phyloP scores from a whole-genome alignment of 2,113 vertebrate genomes.

The Xenotilapia flavipinnis region DNA sequence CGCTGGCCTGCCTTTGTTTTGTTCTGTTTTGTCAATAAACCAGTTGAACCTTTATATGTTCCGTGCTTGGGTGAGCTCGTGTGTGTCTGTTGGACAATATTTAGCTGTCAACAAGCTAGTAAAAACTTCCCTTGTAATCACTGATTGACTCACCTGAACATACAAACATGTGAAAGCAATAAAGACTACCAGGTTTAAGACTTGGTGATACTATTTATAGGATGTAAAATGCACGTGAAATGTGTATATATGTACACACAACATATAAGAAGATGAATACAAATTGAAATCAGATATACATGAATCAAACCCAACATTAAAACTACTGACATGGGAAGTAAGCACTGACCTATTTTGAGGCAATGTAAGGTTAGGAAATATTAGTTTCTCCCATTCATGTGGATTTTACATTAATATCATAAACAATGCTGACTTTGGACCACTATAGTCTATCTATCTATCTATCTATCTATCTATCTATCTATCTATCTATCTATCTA shows the following conservation, averaged over 20 bases:
- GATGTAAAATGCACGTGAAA: background rate
- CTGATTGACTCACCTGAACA: background rate
- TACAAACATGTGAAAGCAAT: background rate
- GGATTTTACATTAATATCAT: background rate
- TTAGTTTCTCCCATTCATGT: background rate
- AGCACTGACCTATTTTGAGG: background rate
- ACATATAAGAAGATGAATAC: background rate
- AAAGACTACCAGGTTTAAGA: background rate
- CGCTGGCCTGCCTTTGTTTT: background rate
- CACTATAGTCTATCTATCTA: background rate
- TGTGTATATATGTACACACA: background rate
- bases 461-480: background rate
- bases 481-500: too few species aligned
- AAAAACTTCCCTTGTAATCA: background rate
- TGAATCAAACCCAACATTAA: background rate
- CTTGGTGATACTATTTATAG: background rate
- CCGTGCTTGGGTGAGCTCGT: accelerated
- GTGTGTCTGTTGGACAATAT: background rate
- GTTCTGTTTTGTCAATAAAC: background rate
- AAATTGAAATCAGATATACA: background rate
- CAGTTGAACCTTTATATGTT: background rate
- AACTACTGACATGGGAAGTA: background rate
- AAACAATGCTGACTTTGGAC: background rate
- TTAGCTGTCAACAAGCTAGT: background rate
- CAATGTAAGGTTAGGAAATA: background rate